Conservation (phyloP, 2,113 vertebrate species). For the Bucco capensis region DNA sequence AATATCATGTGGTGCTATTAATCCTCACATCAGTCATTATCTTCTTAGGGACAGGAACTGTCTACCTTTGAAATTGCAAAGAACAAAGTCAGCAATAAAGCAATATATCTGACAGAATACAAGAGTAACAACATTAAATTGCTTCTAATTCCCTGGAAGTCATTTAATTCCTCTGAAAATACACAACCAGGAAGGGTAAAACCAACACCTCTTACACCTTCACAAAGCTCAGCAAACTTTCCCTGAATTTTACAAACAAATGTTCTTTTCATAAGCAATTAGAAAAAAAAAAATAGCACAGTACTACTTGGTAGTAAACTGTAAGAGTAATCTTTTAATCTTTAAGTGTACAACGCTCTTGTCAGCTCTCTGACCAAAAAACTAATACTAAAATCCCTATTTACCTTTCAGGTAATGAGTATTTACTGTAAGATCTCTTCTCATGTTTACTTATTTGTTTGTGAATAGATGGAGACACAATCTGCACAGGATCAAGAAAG, state of each 20-base stretch:
- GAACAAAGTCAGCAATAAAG: neutral
- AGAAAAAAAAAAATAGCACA: fast-evolving
- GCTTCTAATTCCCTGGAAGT: neutral
- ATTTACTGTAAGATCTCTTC: neutral
- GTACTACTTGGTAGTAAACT: neutral
- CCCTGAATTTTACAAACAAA: neutral
- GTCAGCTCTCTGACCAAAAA: neutral
- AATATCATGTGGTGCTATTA: neutral
- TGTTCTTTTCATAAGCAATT: neutral
- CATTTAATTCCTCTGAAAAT: neutral
- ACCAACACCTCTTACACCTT: neutral
- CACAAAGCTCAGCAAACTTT: neutral
- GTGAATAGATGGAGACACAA: neutral
- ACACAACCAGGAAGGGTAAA: neutral
- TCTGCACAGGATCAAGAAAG: neutral
- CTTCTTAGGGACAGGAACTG: neutral
- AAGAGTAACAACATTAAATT: neutral
- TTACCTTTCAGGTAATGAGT: neutral
- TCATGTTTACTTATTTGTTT: neutral
- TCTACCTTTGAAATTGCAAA: neutral
- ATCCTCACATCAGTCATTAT: neutral
- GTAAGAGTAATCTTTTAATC: neutral
- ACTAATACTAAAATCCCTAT: neutral
- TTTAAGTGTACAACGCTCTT: neutral
- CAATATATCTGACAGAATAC: neutral